Conservation (phyloP, 2,113 vertebrate species). For the Vicugna pacos region DNA sequence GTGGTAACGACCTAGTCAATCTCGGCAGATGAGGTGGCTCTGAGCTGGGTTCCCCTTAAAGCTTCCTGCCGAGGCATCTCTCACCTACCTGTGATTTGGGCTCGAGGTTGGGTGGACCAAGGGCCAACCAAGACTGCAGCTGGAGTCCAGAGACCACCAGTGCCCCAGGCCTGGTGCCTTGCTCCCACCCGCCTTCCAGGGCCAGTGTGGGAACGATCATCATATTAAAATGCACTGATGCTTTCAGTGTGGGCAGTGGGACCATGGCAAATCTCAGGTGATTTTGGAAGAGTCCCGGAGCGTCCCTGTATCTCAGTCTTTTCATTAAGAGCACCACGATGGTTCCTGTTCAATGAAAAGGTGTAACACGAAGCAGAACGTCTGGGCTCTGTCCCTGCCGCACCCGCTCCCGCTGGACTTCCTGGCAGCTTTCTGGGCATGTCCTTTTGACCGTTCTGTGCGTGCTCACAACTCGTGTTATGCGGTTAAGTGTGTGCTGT, state of each 20-base stretch:
- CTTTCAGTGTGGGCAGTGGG: background rate
- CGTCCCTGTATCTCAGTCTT: no score
- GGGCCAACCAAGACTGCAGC: background rate
- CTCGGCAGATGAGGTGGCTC: background rate
- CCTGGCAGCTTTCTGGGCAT: fast-evolving
- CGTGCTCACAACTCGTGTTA: background rate
- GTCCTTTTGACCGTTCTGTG: background rate
- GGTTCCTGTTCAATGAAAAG: background rate
- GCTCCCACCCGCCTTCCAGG: no score
- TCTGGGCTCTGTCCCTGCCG: background rate
- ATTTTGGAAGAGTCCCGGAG: background rate
- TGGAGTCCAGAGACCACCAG: background rate
- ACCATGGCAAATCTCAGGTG: no score
- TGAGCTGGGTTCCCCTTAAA: no score
- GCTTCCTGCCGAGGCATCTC: background rate
- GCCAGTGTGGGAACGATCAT: background rate
- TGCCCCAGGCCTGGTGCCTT: background rate
- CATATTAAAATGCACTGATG: background rate
- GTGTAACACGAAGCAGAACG: background rate
- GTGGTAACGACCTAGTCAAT: background rate
- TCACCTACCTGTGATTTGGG: background rate
- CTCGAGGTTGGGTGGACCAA: background rate
- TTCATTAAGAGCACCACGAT: background rate
- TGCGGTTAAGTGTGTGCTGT: fast-evolving
- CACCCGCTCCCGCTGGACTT: fast-evolving